A percentile compares a stretch with the other conserved stretches of the same genome.
Evolutionary conservation across 2,113 vertebrate genomes (phyloP).

Genomic region (Todiramphus chloris): DNA sequence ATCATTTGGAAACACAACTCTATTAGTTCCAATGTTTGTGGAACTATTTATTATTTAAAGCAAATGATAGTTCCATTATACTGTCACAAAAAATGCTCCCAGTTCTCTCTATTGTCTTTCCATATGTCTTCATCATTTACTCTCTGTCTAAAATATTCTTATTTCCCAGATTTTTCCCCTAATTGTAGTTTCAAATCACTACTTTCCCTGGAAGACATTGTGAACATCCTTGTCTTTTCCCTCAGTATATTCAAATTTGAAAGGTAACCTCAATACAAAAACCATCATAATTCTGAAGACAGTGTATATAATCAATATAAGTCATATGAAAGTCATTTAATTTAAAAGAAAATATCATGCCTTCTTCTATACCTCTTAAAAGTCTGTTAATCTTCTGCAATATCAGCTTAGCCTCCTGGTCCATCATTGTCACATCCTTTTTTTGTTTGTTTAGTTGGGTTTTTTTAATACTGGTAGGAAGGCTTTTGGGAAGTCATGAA

Average conservation of each 20-base stretch:
- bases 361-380: background rate
- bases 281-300: background rate
- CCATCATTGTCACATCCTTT: rapidly evolving
- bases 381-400: background rate
- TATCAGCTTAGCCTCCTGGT: background rate
- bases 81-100: background rate
- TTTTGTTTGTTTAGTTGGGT: background rate
- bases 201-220: background rate
- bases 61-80: background rate
- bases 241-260: background rate
- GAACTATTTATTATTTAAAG: constrained; percentile 57
- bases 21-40: constrained; percentile 34
- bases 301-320: background rate
- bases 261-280: background rate
- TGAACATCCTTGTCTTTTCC: background rate
- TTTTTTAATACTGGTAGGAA: background rate
- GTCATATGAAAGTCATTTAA: background rate
- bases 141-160: background rate
- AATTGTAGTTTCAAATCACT: background rate
- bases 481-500: background rate
- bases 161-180: background rate
- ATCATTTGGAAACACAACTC: constrained; percentile 29
- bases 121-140: background rate
- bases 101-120: background rate
- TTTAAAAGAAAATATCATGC: background rate